Evolutionary conservation across 2,888 invertebrate species (phyloP).

Genomic region (Frankliniella fusca): DNA sequence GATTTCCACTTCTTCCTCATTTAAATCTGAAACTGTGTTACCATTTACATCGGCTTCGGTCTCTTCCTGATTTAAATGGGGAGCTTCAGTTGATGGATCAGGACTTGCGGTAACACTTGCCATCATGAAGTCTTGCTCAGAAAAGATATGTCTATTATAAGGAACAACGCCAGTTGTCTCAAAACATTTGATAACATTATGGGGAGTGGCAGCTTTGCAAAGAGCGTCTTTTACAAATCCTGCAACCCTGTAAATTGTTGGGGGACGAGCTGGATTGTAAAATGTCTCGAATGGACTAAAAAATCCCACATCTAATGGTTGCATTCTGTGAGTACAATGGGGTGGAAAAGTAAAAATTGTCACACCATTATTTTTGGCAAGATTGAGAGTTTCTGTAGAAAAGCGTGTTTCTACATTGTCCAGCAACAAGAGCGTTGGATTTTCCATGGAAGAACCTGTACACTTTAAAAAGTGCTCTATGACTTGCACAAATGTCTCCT

Average conservation of each 20-base stretch:
- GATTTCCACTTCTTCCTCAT: no score
- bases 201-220: constrained; percentile 40
- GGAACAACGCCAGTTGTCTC: constrained; percentile 39
- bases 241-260: constrained; percentile 45
- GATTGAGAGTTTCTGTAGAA: constrained; percentile 38
- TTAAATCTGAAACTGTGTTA: no score
- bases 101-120: no score
- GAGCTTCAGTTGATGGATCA: no score
- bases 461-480: constrained; percentile 39
- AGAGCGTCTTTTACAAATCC: constrained; percentile 39
- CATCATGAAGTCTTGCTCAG: no score
- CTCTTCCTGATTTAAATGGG: no score
- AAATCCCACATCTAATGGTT: constrained; percentile 43
- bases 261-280: constrained; percentile 41
- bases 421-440: constrained; percentile 35
- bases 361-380: constrained; percentile 44
- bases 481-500: constrained; percentile 39
- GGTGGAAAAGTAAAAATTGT: constrained; percentile 44
- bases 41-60: no score
- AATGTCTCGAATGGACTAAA: constrained; percentile 43
- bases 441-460: constrained; percentile 22
- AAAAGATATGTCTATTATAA: constrained; percentile 34
- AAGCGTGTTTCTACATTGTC: constrained; percentile 38
- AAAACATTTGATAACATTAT: constrained; percentile 41
- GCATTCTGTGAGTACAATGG: constrained; percentile 44